A percentile compares a stretch with the other conserved stretches of the same genome.
Conservation (phyloP, 2,113 vertebrate genomes). For the Python bivittatus region DNA sequence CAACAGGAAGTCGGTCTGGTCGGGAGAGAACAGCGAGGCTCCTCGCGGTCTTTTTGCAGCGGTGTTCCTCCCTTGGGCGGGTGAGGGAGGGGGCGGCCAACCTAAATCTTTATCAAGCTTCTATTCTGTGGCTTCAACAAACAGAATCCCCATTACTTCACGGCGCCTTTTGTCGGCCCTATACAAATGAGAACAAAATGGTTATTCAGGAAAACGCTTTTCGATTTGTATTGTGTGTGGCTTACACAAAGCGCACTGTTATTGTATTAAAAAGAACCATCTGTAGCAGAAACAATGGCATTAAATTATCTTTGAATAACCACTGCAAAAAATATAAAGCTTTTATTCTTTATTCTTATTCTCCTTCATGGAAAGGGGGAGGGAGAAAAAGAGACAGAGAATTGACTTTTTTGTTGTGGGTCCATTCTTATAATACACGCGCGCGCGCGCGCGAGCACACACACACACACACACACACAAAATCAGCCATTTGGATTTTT, state of each 20-base stretch:
- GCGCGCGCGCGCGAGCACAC: constrained; percentile 68
- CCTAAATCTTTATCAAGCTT: constrained; percentile 98
- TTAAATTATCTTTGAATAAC: constrained; percentile 99
- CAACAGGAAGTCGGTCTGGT: constrained; percentile 43
- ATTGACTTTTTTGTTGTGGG: constrained; percentile 99
- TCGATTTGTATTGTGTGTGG: constrained; percentile 99
- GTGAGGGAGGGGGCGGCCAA: constrained; percentile 10
- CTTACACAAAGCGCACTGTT: constrained; percentile 99
- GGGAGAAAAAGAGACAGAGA: constrained; percentile 60
- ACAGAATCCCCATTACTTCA: constrained; percentile 98
- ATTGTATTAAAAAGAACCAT: constrained; percentile 99
- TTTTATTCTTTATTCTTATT: constrained; percentile 91
- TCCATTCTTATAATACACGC: constrained; percentile 91
- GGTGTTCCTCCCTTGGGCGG: constrained; percentile 52
- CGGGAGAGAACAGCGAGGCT: constrained; percentile 82
- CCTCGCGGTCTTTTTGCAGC: constrained; percentile 80
- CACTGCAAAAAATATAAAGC: constrained; percentile 99
- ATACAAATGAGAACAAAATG: constrained; percentile 99
- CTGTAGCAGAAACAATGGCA: constrained; percentile 99
- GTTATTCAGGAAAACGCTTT: constrained; percentile 99
- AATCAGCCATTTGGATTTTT: constrained; percentile 95
- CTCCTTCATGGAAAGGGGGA: constrained; percentile 84
- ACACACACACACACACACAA: constrained; percentile 70
- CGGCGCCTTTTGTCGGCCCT: constrained; percentile 98
- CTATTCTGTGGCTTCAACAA: constrained; percentile 98